These are phyloP conservation scores for Prionace glauca DNA, from an alignment of 2,797 vertebrate genomes.

Conservation along the genomic window DNA sequence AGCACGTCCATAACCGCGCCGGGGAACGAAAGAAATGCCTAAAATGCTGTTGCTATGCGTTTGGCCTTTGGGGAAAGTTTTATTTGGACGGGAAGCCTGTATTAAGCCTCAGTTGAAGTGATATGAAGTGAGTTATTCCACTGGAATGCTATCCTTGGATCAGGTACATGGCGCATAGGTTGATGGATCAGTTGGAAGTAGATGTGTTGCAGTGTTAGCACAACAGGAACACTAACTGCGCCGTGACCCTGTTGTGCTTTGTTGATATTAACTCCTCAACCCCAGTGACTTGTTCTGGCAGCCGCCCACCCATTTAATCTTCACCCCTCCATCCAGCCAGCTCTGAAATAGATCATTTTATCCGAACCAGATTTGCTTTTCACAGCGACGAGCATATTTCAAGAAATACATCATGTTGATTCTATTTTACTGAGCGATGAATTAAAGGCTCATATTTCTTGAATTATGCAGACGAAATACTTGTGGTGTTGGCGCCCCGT, in stretches of 20 bases:
- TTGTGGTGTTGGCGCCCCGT: neutral
- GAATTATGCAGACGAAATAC: neutral
- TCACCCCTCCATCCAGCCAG: neutral
- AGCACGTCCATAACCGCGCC: too few species aligned
- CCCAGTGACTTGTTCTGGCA: neutral
- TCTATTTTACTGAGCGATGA: neutral
- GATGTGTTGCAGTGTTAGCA: neutral
- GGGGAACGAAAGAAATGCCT: neutral
- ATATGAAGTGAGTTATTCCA: neutral
- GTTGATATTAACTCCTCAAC: neutral
- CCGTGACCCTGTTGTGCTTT: neutral
- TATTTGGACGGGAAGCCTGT: neutral
- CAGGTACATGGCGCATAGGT: neutral
- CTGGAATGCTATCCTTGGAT: neutral
- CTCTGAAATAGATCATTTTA: neutral
- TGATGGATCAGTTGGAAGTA: constrained; percentile 14
- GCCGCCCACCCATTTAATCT: too few species aligned
- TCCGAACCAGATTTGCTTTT: neutral
- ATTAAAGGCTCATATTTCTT: neutral
- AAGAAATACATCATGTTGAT: neutral
- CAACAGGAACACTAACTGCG: too few species aligned
- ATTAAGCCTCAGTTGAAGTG: neutral
- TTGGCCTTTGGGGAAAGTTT: neutral
- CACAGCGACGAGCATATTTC: neutral
- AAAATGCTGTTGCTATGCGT: neutral